Evolutionary conservation across 2,888 invertebrate genomes (phyloP), one percentile per base, ranked within the genome.

Genomic region (Camptogramma bilineatum): DNA sequence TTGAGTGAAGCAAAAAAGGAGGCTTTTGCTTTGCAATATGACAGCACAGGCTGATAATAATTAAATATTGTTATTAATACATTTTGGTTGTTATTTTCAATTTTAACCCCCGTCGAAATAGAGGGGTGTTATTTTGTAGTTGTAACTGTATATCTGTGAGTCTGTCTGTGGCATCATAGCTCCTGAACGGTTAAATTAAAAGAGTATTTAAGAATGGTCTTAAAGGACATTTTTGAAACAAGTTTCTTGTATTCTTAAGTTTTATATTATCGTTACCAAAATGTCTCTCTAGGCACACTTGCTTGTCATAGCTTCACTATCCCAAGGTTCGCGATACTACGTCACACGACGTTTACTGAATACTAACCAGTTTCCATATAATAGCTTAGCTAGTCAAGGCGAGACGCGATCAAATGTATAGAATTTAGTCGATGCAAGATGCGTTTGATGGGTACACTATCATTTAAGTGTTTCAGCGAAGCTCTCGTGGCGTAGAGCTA

Each of bases 311-410:
- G 46, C 17, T 31, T 28, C 44, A 19, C 16, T 21, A 9, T 10
- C 19, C 16, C 52, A 46, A 52, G 46, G 58, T 44, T 31, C 13
- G 42, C 4, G 21, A 17, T 19, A 16, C 13, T 7, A 59, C 46
- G 53, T 59, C 53, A 47, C 48, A 31, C 44, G 18, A 4, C 58
- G 39, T 16, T 10, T 7, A 47, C 10, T 39, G 60, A 60, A 53
- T 60, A 60, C 21, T 60, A 53, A 60, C 21, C 34, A 53, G 60
- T 60, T 60, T 60, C 53, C 60, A 48, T 47, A 60, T 48, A 53
- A 48, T 17, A 31, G 24, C 4, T 21, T 17, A 31, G 24, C 4
- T 21, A 28, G 16, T 24, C 46, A 47, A 60, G 60, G 53, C 17
- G 28, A 16, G 28, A 16, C 18, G 18, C 18, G 18, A 34, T 18